Evolutionary conservation across 2,113 vertebrate genomes (phyloP).

Genomic region (Rhinolophus ferrumequinum): DNA sequence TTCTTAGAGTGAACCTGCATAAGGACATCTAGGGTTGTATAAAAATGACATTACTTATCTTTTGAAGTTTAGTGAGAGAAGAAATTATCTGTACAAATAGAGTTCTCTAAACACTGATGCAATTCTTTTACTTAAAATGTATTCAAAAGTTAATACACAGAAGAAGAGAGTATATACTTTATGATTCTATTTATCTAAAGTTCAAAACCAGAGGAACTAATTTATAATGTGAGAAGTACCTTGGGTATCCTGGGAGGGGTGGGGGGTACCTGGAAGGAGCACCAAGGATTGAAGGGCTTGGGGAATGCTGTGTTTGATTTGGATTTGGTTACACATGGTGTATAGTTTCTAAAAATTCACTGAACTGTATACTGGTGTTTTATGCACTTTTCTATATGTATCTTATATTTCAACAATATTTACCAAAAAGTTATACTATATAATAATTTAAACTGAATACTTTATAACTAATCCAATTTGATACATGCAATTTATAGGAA

Average conservation of each 20-base stretch:
- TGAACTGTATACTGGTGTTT: not conserved
- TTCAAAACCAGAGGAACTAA: not conserved
- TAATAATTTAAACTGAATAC: constrained; percentile 16
- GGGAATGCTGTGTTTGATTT: not conserved
- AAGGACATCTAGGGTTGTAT: not conserved
- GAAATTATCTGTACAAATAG: not conserved
- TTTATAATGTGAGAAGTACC: not conserved
- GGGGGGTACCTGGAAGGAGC: not conserved
- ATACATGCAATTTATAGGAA: not conserved
- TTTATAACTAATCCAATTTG: not conserved
- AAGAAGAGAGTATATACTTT: not conserved
- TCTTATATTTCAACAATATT: constrained; percentile 11
- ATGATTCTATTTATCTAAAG: not conserved
- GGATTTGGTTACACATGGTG: not conserved
- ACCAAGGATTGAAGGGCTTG: not conserved
- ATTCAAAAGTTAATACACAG: constrained; percentile 16
- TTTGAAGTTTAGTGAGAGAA: not conserved
- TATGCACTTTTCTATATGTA: not conserved
- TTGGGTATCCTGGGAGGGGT: not conserved
- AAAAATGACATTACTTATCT: not conserved
- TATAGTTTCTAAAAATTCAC: not conserved
- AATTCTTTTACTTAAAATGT: constrained; percentile 58
- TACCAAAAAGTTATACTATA: not conserved
- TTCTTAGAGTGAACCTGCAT: not conserved
- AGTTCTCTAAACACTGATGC: not conserved